Evolutionary conservation across 2,113 vertebrate species (phyloP), one percentile per base, ranked within the genome.

Genomic region (Steatornis caripensis): DNA sequence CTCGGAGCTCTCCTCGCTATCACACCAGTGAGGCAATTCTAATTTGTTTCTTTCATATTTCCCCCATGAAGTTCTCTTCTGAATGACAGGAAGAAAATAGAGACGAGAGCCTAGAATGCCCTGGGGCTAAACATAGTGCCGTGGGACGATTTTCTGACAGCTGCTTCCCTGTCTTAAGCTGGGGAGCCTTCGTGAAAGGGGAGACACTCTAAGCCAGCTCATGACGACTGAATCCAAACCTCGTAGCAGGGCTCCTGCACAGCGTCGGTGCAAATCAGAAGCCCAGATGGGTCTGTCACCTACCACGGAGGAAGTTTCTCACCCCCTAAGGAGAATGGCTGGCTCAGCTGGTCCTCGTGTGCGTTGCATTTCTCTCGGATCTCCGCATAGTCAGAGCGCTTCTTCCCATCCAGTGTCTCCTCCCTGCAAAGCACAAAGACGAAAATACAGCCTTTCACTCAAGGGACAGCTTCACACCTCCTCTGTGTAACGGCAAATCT

Each of bases 31-130:
- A 94, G 92, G 94, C 93, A 78, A 83, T 83, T 76, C 57, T 88
- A 65, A 80, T 95, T 95, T 97, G 84, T 74, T 94, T 71, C 95
- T 96, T 86, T 90, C 91, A 49, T 91, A 89, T 89, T 93, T 93
- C 89, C 83, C 78, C 75, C 93, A 2, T 72, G 75, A 79, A 89
- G 79, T 64, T 74, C 5, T 3, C 21, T 74, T 74, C 62, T 2
- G 1, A 95, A 54, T 75, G 95, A 89, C 5, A 5, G 51, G 43
- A n/a, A 84, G 72, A 49, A 96, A 92, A 94, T 71, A 93, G 80
- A 81, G 90, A 92, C 0, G 8, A 89, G 92, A 91, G 70, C 39
- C 43, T 43, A 41, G 93, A 58, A 54, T 27, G 24, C 75, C 66
- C 91, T 5, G 3, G 48, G 85, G 91, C 61, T 72, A 43, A 21